A percentile compares a stretch with the other conserved stretches of the same genome.
Evolutionary conservation across 2,888 invertebrate species (phyloP).

Genomic region (Agriopis marginaria): DNA sequence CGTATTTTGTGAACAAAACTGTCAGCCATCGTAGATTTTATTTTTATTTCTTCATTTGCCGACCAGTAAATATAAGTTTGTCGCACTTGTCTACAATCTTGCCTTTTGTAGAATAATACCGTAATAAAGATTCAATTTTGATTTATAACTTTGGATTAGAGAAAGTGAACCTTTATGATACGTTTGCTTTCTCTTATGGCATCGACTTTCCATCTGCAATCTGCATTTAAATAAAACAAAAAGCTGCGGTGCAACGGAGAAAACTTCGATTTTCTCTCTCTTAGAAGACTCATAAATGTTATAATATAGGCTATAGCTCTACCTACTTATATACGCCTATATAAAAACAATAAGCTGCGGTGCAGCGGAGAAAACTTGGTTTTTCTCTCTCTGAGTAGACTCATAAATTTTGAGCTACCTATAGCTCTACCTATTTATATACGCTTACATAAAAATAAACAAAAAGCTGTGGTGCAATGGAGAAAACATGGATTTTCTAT

Average conservation of each 20-base stretch:
- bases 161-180: conserved; percentile 33
- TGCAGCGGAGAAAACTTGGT: background rate
- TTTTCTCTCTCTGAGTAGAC: background rate
- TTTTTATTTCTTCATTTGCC: background rate
- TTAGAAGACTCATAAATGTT: conserved; percentile 11
- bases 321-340: background rate
- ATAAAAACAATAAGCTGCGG: background rate
- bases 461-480: background rate
- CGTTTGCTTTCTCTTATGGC: conserved; percentile 14
- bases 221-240: background rate
- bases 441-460: background rate
- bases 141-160: conserved; percentile 7
- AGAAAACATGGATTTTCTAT: conserved; percentile 5
- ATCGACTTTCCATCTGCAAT: background rate
- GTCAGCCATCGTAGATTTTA: background rate
- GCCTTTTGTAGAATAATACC: background rate
- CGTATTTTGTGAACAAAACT: background rate
- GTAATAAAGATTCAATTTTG: conserved; percentile 1
- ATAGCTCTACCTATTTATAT: background rate
- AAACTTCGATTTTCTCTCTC: conserved; percentile 1
- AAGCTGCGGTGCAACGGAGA: background rate
- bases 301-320: conserved; percentile 1
- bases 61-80: background rate
- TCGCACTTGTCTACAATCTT: background rate
- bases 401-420: conserved; percentile 21